Percentiles rank a stretch among this genome's conserved stretches.
Conservation (phyloP, 2,113 vertebrate species). For the Microcebus tavaratra region DNA sequence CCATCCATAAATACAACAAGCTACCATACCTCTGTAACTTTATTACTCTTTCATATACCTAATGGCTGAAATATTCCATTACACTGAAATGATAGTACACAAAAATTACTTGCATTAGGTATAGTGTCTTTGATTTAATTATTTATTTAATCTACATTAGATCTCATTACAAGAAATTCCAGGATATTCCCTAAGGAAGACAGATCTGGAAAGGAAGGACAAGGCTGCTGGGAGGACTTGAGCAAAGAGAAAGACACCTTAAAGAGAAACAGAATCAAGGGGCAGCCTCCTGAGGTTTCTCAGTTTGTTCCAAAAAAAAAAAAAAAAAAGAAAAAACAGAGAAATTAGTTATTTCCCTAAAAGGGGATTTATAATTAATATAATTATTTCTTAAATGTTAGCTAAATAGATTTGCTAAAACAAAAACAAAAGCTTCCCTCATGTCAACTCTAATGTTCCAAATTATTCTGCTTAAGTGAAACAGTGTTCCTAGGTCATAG, state of each 20-base stretch:
- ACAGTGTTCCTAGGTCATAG: neutral
- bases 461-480: neutral
- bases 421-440: neutral
- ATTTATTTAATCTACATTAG: conserved; percentile 40
- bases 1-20: conserved; percentile 39
- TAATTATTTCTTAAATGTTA: neutral
- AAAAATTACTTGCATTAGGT: conserved; percentile 31
- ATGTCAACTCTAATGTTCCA: neutral
- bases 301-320: neutral
- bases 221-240: neutral
- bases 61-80: conserved; percentile 34
- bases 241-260: neutral
- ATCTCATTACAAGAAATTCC: conserved; percentile 46
- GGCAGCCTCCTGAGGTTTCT: neutral
- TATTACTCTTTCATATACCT: conserved; percentile 25
- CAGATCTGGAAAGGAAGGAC: neutral
- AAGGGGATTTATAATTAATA: neutral
- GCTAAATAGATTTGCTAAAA: neutral
- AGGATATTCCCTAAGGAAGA: neutral
- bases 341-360: neutral
- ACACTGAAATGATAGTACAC: conserved; percentile 54
- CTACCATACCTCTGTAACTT: conserved; percentile 40
- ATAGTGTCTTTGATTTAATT: conserved; percentile 51
- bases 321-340: neutral
- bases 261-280: neutral